These are phyloP conservation scores for Cataglyphis altisquamis DNA, from an alignment of 2,888 invertebrate genomes.

Conservation along the genomic window DNA sequence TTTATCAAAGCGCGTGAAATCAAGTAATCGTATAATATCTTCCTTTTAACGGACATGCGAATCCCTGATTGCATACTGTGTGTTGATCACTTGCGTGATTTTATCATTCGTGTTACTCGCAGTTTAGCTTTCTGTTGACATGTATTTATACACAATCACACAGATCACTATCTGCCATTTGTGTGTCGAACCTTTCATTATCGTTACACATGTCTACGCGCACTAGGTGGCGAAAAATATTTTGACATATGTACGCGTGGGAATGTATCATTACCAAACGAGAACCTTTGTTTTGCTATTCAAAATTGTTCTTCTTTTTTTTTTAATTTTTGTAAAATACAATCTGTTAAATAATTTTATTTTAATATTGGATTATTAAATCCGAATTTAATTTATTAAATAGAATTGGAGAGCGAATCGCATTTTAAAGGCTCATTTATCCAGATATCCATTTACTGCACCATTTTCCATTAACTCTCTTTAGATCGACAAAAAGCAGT, in stretches of 20 bases:
- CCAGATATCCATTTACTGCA: neutral
- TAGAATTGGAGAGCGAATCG: neutral
- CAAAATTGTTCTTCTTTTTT: neutral
- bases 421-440: slow-evolving; percentile 1
- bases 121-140: slow-evolving; percentile 29
- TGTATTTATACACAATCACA: slow-evolving; percentile 21
- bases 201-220: neutral
- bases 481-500: neutral
- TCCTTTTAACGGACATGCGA: slow-evolving; percentile 26
- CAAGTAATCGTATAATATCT: slow-evolving; percentile 35
- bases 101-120: slow-evolving; percentile 44
- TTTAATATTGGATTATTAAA: neutral
- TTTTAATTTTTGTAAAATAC: neutral
- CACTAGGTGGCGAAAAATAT: neutral
- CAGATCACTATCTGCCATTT: slow-evolving; percentile 18
- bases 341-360: neutral
- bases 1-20: slow-evolving; percentile 43
- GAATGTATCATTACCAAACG: neutral
- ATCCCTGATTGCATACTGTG: slow-evolving; percentile 42
- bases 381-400: neutral
- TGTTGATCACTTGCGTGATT: slow-evolving; percentile 33
- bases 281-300: neutral
- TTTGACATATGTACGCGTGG: slow-evolving; percentile 36
- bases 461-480: neutral
- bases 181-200: slow-evolving; percentile 10